Evolutionary conservation across 2,797 vertebrate species (phyloP).

Genomic region (Decapterus maruadsi): DNA sequence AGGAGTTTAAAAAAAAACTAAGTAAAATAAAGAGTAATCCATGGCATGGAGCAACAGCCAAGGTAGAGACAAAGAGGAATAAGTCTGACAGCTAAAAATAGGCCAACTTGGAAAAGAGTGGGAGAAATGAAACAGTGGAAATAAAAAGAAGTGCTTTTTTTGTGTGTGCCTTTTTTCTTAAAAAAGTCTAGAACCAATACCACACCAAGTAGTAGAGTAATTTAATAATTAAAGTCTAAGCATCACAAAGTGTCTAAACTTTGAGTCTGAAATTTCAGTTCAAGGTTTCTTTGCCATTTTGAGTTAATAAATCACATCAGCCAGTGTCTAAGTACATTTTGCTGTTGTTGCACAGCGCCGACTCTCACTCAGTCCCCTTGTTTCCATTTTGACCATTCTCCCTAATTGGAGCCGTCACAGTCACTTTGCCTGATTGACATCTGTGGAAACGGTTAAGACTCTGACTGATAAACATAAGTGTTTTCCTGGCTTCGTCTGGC

Average conservation of each 20-base stretch:
- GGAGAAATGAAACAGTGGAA: slow-evolving; percentile 22
- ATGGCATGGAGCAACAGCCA: slow-evolving; percentile 20
- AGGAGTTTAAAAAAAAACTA: slow-evolving; percentile 3
- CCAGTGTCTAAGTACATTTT: no score
- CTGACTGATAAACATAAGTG: slow-evolving; percentile 74
- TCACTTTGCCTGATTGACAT: slow-evolving; percentile 83
- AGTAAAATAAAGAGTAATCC: slow-evolving; percentile 22
- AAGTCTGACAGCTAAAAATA: slow-evolving; percentile 29
- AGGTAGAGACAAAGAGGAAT: slow-evolving; percentile 21
- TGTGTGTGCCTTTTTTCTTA: slow-evolving; percentile 23
- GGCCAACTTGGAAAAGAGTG: slow-evolving; percentile 24
- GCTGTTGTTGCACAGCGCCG: slow-evolving; percentile 21
- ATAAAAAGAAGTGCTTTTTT: neutral
- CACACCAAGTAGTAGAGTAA: slow-evolving; percentile 1
- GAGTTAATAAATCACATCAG: neutral
- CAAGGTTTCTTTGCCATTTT: neutral
- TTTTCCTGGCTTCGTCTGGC: slow-evolving; percentile 69
- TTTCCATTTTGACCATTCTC: slow-evolving; percentile 75
- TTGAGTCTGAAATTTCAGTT: neutral
- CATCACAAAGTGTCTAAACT: neutral
- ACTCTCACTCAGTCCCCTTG: slow-evolving; percentile 55
- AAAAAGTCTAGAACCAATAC: slow-evolving; percentile 31
- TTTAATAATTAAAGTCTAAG: neutral
- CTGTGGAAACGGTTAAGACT: slow-evolving; percentile 79
- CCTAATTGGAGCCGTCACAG: slow-evolving; percentile 82